Base-by-base conservation (phyloP, 2,113 vertebrate species). In the Lucifuga dentata region DNA sequence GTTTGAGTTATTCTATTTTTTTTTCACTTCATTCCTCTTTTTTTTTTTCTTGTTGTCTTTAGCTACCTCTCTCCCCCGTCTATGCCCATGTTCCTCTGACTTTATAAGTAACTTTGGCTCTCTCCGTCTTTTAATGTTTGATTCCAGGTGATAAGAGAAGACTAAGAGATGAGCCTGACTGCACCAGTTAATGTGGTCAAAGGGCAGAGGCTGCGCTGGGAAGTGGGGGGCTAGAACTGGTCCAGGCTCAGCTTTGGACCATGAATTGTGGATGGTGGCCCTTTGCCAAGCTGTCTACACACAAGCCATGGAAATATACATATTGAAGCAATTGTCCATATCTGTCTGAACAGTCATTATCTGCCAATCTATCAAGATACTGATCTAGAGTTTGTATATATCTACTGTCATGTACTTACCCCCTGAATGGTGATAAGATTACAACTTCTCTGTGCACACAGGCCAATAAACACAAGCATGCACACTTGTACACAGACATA, bases 111-210 rank as follows among this genome's bases (percentile, higher is more conserved):
- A 81, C 82, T 70, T 75, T 1, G 43, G 81, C 83, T 36, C 66
- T 77, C 73, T 78, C 80, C 85, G 83, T 88, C 87, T 91, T 86
- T 91, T 88, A 89, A 91, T 88, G 90, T 91, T 91, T 89, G 87
- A 92, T 92, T 89, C 78, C 70, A 66, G 78, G 78, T 65, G 91
- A 94, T 93, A 93, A 93, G 87, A 80, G 84, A 62, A 50, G 74
- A 81, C 76, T 24, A 71, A 71, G 68, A 75, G 87, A 88, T 86
- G 88, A 90, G 85, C 83, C 80, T 29, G 77, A 81, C 84, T 78
- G 81, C 80, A 43, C 3, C 44, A 32, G 77, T 90, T 93, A 90
- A 93, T 91, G 91, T 90, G 93, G 90, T 90, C 93, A 91, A 94
- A 94, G 93, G 88, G 88, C 90, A 89, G 41, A 39, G 80, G 70